Evolutionary conservation across 2,888 invertebrate species (phyloP).

Genomic region (Autographa gamma): DNA sequence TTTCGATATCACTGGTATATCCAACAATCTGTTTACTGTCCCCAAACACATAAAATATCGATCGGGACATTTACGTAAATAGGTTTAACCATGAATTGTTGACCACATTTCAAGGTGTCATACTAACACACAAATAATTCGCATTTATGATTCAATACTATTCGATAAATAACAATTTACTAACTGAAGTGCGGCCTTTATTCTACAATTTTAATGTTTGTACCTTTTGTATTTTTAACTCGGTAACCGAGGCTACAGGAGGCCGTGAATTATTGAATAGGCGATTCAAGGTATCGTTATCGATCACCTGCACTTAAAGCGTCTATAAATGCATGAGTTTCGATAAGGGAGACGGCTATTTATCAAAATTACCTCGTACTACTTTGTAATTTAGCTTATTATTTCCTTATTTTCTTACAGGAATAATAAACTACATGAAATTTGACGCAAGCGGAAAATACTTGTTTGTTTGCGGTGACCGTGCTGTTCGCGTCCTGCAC

Average conservation of each 20-base stretch:
- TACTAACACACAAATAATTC: constrained; percentile 6
- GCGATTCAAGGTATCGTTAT: constrained; percentile 58
- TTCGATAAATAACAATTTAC: constrained; percentile 13
- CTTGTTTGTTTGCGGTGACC: constrained; percentile 92
- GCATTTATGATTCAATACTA: constrained; percentile 12
- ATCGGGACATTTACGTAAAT: constrained; percentile 13
- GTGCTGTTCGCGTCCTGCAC: constrained; percentile 93
- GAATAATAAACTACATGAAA: constrained; percentile 90
- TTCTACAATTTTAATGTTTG: constrained; percentile 31
- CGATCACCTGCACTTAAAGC: constrained; percentile 50
- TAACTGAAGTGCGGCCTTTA: constrained; percentile 22
- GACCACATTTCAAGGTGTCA: constrained; percentile 14
- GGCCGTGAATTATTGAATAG: constrained; percentile 59
- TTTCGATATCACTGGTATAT: constrained; percentile 15
- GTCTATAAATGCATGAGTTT: constrained; percentile 42
- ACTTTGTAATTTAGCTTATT: constrained; percentile 18
- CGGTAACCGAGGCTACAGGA: constrained; percentile 51
- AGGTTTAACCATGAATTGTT: constrained; percentile 10
- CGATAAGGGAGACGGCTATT: constrained; percentile 42
- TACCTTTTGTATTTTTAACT: constrained; percentile 55
- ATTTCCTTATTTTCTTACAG: constrained; percentile 82
- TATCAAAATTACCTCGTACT: constrained; percentile 28
- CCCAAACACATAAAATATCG: constrained; percentile 14
- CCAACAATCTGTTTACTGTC: constrained; percentile 12
- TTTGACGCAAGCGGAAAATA: constrained; percentile 94